These are phyloP conservation scores for Peromyscus californicus DNA, from an alignment of 2,113 vertebrate genomes.

Conservation along the genomic window DNA sequence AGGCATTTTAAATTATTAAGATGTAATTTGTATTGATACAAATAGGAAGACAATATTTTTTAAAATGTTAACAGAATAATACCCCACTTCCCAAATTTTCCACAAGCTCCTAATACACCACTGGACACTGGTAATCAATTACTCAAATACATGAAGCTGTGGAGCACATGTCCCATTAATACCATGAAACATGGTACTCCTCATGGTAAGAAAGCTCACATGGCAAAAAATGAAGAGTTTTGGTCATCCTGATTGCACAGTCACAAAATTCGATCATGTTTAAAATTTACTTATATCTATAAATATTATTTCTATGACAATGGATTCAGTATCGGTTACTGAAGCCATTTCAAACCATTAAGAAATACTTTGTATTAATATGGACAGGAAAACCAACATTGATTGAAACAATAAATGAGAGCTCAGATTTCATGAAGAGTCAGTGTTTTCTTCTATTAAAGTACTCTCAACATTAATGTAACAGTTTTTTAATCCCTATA, in stretches of 20 bases:
- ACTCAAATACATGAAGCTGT: not conserved
- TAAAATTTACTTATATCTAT: slow-evolving; percentile 62
- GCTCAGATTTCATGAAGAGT: not conserved
- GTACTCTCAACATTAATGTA: not conserved
- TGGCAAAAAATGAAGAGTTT: not conserved
- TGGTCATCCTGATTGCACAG: slow-evolving; percentile 44
- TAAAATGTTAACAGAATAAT: not conserved
- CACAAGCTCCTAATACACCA: not conserved
- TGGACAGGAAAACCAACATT: slow-evolving; percentile 81
- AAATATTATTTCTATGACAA: slow-evolving; percentile 72
- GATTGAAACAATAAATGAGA: slow-evolving; percentile 53
- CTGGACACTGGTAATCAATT: too few relatives aligned
- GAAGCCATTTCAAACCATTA: slow-evolving; percentile 73
- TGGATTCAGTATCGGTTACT: slow-evolving; percentile 75
- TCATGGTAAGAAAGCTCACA: not conserved
- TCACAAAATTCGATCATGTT: slow-evolving; percentile 62
- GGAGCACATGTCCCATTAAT: too few relatives aligned
- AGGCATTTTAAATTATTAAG: not conserved
- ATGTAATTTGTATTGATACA: not conserved
- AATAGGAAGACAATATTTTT: not conserved
- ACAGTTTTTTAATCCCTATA: not conserved
- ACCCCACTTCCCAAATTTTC: not conserved
- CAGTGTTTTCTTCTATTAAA: not conserved
- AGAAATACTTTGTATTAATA: slow-evolving; percentile 79
- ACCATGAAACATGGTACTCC: not conserved